phyloP scores from a whole-genome alignment of 2,888 invertebrate genomes.

The Chouioia cunea region DNA sequence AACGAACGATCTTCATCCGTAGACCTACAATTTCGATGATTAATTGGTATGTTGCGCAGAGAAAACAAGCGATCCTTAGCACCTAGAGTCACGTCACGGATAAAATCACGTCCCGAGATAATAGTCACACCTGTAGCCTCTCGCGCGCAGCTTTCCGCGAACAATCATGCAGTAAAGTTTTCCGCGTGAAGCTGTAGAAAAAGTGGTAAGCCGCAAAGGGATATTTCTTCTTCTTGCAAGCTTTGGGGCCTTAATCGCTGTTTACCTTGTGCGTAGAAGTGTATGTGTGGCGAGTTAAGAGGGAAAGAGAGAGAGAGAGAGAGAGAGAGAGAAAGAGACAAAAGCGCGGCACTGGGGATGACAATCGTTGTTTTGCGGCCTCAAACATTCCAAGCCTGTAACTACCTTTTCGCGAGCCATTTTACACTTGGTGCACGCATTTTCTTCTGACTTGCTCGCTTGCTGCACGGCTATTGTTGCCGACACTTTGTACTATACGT shows the following conservation, averaged over 20 bases:
- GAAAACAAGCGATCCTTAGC: too few species aligned
- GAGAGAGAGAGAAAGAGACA: conserved; percentile 18
- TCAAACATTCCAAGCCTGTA: conserved; percentile 26
- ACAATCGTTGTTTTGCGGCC: conserved; percentile 38
- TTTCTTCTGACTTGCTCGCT: conserved; percentile 28
- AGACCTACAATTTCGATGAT: too few species aligned
- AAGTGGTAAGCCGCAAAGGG: background rate
- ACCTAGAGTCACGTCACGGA: too few species aligned
- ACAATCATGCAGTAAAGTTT: conserved; percentile 40
- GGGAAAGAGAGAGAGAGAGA: conserved; percentile 15
- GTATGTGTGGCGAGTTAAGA: background rate
- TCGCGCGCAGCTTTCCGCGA: conserved; percentile 45
- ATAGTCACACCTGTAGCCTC: conserved; percentile 42
- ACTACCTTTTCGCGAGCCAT: conserved; percentile 40
- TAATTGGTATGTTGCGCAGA: too few species aligned
- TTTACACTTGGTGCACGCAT: conserved; percentile 37
- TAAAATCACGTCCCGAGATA: conserved; percentile 17
- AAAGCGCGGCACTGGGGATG: conserved; percentile 30
- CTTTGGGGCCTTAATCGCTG: conserved; percentile 41
- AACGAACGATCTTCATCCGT: too few species aligned
- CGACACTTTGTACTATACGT: too few species aligned
- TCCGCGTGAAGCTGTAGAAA: conserved; percentile 15
- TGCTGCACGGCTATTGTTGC: too few species aligned
- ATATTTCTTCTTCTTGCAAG: conserved; percentile 4
- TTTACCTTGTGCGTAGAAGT: conserved; percentile 4